Evolutionary conservation across 2,797 vertebrate genomes (phyloP), one percentile per base, ranked within the genome.

Genomic region (Remorina albescens): DNA sequence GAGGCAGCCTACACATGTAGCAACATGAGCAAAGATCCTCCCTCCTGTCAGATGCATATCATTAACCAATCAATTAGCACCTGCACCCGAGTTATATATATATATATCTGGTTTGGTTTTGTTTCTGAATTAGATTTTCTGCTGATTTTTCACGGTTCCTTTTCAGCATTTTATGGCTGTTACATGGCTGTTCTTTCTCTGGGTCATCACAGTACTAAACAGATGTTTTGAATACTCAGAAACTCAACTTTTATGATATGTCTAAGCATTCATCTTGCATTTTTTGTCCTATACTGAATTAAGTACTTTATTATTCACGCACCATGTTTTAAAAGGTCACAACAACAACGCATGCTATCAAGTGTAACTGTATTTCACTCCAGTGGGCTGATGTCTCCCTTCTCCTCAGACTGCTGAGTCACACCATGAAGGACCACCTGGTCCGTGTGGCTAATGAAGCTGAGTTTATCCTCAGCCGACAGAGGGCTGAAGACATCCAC

Each of bases 371-470:
- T n/a, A n/a, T n/a, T n/a, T n/a, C 36, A 15, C 41, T 72, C 16
- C 19, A 28, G 25, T 47, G 16, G 21, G 36, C 63, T 82, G 53
- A 86, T 55, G 58, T 47, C 30, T 32, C 18, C 81, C 46, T 76
- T 8, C 32, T 84, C 79, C 44, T 16, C 81, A 99, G 98, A 83
- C 93, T 99, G 87, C 93, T 99, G 81, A 98, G 98, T 89, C 98
- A 99, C 91, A 99, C 97, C 66, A 99, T 99, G 98, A 99, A 99
- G 92, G 98, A 99, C 89, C 98, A 99, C 90, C 94, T 99, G 85
- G 98, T 99, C 53, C 96, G 97, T 71, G 98, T 99, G 61, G 98
- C 97, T 59, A 99, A 99, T 67, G 98, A 99, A 94, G 98, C 98
- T 2, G 98, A 99, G 84, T 99, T 99, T 71, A 99, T 99, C 92